Base-by-base conservation (phyloP, 92 coral and sea anemone genomes). In the Epizoanthus stellaris region DNA sequence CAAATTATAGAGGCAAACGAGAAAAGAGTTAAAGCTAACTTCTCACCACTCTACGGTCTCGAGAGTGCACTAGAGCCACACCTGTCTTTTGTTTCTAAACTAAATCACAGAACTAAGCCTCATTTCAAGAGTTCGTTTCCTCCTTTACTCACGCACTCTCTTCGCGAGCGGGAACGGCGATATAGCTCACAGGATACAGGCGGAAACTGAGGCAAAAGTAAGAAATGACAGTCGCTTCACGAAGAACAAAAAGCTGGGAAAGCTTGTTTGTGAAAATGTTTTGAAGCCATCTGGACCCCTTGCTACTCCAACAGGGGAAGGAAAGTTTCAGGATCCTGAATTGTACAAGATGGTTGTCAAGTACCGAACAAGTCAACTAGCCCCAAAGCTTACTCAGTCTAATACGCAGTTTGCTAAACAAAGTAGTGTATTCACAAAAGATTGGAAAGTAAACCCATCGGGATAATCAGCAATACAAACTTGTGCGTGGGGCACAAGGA, bases 1-100 rank as follows among this genome's bases (percentile, higher is more conserved):
- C 73, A 90, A 47, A 80, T 94, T 10, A 94, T 94, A 25, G 89
- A 86, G 52, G 59, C 85, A 14, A 94, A 94, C 76, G 85, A 85
- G 49, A 70, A 86, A 69, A 90, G 87, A 76, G 61, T 90, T 59
- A 71, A 73, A 42, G 20, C 54, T 3, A 77, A 53, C 12, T 38
- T 73, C 43, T 59, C 72, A 13, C 49, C 59, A 16, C 16, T 14
- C 0, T 8, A 30, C 16, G 82, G 52, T 21, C 15, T 38, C 25
- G 67, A 49, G 2, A 65, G 19, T 10, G 86, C 11, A 25, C 57
- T 16, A 39, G 21, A 2, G 9, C 1, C 47, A 36, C 36, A n/a
- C 45, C 8, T 16, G 4, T 56, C 74, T 8, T 79, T 90, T 63
- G 66, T 62, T 16, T 67, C 87, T 30, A 87, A 75, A 62, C 76